Base-by-base conservation (phyloP, 2,888 invertebrate species). In the Ypsolopha sequella region DNA sequence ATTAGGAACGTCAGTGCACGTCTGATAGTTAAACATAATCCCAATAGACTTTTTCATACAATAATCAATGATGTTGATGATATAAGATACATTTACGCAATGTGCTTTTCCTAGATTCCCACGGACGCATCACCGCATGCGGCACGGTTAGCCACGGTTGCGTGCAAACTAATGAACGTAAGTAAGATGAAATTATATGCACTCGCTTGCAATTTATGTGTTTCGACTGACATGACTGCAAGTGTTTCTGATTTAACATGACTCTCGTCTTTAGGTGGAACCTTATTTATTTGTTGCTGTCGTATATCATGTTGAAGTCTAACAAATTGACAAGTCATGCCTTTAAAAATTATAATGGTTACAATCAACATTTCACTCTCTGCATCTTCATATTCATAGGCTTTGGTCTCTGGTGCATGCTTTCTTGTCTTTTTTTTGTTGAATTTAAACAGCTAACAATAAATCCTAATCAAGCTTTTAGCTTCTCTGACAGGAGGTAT, bases 171-270 rank as follows among this genome's bases (percentile, higher is more conserved):
- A 79, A 82, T 79, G 76, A 74, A 71, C 63, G 66, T 63, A 63
- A 62, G 62, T 69, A 70, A 72, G 76, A 80, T 79, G 71, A 73
- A 70, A 78, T 81, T 77, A 75, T 74, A 67, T 60, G 57, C 61
- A 65, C 67, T 71, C 63, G 65, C 61, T 61, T 69, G 73, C 70
- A 79, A 76, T 77, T 81, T 76, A 78, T 71, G 75, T 78, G 48
- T 48, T 48, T 11, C 48, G 4, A 9, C 10, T 47, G 11, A 35
- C 6, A 11, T 39, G 6, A 24, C 24, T 24, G 24, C 24, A 24
- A 24, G 24, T 24, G 24, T 24, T 24, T 24, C 4, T 24, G 24
- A 24, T 24, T 24, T 24, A 24, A 24, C 24, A 24, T 24, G 24
- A 24, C 24, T 24, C 24, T 24, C 24, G 24, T 24, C 24, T 4